Conservation (phyloP, 2,113 vertebrate species). For the Tragelaphus buxtoni region DNA sequence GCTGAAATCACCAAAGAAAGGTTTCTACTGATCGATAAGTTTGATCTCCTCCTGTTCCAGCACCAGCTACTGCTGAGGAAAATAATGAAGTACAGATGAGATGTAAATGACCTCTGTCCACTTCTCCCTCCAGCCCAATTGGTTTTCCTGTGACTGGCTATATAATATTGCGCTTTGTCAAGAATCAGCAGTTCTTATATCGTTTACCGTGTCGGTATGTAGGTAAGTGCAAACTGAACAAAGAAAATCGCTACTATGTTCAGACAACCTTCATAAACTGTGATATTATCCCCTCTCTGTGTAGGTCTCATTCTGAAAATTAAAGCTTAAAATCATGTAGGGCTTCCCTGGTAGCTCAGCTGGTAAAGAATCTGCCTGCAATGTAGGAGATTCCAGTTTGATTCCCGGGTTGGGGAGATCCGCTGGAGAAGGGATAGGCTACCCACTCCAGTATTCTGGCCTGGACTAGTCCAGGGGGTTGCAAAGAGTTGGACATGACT, state of each 20-base stretch:
- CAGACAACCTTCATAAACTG: not conserved
- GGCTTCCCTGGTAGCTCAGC: not conserved
- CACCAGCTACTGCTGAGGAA: constrained; percentile 7
- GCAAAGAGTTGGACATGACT: not conserved
- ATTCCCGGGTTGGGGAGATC: not conserved
- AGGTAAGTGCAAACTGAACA: constrained; percentile 3
- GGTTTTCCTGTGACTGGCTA: constrained; percentile 13
- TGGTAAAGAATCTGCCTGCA: not conserved
- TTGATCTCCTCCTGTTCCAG: not conserved
- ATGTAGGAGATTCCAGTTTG: not conserved
- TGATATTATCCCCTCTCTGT: not conserved
- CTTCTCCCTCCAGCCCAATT: not conserved
- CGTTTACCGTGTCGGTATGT: not conserved
- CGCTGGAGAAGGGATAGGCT: not conserved
- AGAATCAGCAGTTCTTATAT: constrained; percentile 35
- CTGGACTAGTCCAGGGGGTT: not conserved
- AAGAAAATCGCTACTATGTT: constrained; percentile 16
- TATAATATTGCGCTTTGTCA: not conserved
- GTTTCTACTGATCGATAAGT: constrained; percentile 25
- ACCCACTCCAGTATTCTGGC: not conserved
- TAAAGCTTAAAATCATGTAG: not conserved
- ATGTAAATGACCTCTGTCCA: constrained; percentile 35
- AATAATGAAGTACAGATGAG: constrained; percentile 12
- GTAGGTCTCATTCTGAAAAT: constrained; percentile 23
- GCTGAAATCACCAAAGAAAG: constrained; percentile 44